These are phyloP conservation scores for Epiblema foenella DNA, from an alignment of 2,888 invertebrate genomes.

Conservation along the genomic window DNA sequence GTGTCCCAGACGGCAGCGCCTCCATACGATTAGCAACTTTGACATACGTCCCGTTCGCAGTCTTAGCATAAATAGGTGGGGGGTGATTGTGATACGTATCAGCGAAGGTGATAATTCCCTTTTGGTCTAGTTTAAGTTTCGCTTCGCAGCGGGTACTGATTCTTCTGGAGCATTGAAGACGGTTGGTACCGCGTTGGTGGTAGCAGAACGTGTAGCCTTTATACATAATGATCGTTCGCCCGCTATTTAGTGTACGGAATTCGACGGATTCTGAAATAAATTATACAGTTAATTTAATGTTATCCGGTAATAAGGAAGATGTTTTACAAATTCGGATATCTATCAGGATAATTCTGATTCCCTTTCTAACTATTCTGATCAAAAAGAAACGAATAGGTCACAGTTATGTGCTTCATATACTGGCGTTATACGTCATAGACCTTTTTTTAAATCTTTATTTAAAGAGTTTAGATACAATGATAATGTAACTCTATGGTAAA, in stretches of 20 bases:
- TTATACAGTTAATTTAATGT: neutral
- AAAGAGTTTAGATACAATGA: no score
- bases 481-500: no score
- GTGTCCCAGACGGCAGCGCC: slow-evolving; percentile 4
- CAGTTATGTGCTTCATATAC: no score
- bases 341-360: no score
- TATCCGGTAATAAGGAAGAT: no score
- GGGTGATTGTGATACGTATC: slow-evolving; percentile 46
- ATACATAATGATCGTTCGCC: slow-evolving; percentile 43
- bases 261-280: slow-evolving; percentile 25
- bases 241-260: slow-evolving; percentile 22
- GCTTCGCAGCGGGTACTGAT: slow-evolving; percentile 40
- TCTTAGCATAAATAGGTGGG: slow-evolving; percentile 45
- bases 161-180: slow-evolving; percentile 41
- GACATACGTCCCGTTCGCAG: slow-evolving; percentile 19
- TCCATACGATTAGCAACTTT: slow-evolving; percentile 17
- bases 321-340: no score
- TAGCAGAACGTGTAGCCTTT: slow-evolving; percentile 44
- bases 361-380: no score
- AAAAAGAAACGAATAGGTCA: no score
- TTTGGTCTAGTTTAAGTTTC: slow-evolving; percentile 31
- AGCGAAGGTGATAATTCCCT: slow-evolving; percentile 38
- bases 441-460: no score
- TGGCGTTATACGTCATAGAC: no score
- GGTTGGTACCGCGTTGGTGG: slow-evolving; percentile 32